phyloP scores from a whole-genome alignment of 2,113 vertebrate genomes.

The Rhynchopsitta pachyrhyncha region DNA sequence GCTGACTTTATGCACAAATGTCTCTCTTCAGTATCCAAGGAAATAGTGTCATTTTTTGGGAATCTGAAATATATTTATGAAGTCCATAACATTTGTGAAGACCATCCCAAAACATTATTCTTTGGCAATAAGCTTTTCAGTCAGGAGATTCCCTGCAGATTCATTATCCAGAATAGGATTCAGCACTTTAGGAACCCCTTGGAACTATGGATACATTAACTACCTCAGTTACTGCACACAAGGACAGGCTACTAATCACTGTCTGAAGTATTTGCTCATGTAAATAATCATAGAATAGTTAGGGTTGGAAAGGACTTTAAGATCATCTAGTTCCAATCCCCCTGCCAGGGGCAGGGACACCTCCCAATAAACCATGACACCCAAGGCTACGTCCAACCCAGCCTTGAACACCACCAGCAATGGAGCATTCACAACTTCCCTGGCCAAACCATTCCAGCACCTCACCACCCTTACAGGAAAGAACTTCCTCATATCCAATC shows the following conservation, averaged over 20 bases:
- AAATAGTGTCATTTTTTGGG: not conserved
- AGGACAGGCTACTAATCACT: not conserved
- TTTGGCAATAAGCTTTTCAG: not conserved
- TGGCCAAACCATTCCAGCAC: too few relatives aligned
- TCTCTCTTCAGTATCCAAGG: not conserved
- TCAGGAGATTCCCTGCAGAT: not conserved
- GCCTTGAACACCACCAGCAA: too few relatives aligned
- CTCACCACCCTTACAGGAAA: too few relatives aligned
- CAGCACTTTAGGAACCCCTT: not conserved
- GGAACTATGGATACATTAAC: not conserved
- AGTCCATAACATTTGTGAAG: not conserved
- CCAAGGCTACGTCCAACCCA: too few relatives aligned
- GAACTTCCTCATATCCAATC: too few relatives aligned
- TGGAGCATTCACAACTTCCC: too few relatives aligned
- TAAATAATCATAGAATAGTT: not conserved
- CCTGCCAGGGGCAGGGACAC: too few relatives aligned
- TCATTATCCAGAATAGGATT: not conserved
- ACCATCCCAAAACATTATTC: not conserved
- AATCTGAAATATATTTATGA: not conserved
- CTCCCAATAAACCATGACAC: too few relatives aligned
- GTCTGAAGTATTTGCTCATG: not conserved
- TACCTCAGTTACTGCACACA: not conserved
- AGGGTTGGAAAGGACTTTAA: too few relatives aligned
- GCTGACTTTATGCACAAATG: rapidly evolving
- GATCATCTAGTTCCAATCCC: too few relatives aligned